Conservation (phyloP, 1,140 invertebrate species). For the Pissodes strobi region DNA sequence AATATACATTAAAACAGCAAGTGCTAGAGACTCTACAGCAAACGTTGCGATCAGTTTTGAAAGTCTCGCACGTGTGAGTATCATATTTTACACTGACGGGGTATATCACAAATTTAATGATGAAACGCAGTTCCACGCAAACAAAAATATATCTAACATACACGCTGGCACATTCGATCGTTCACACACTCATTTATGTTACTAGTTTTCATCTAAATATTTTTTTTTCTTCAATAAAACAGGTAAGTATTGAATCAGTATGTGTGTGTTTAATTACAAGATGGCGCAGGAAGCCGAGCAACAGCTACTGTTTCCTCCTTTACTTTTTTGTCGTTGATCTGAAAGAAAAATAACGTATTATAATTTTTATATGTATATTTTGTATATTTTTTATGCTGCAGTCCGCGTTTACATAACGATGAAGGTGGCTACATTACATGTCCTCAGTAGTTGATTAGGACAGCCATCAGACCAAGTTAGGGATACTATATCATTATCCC, state of each 20-base stretch:
- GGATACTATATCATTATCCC: too few species aligned
- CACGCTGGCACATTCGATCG: slow-evolving; percentile 14
- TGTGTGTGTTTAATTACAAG: slow-evolving; percentile 67
- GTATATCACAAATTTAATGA: slow-evolving; percentile 36
- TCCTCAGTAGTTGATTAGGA: too few species aligned
- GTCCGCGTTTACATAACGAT: too few species aligned
- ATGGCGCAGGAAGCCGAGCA: slow-evolving; percentile 90
- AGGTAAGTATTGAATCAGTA: slow-evolving; percentile 32
- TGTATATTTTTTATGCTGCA: too few species aligned
- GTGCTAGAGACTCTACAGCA: slow-evolving; percentile 17
- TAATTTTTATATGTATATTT: too few species aligned
- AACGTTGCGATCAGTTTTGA: slow-evolving; percentile 41
- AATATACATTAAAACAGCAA: slow-evolving; percentile 39
- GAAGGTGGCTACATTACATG: too few species aligned
- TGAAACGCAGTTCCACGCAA: slow-evolving; percentile 39
- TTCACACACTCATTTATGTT: slow-evolving; percentile 15
- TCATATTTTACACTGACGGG: slow-evolving; percentile 40
- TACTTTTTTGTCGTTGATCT: slow-evolving; percentile 95
- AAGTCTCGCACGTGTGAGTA: slow-evolving; percentile 53
- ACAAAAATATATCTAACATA: slow-evolving; percentile 22
- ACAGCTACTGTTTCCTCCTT: slow-evolving; percentile 89
- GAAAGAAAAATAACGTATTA: slow-evolving; percentile 62
- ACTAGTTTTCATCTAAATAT: slow-evolving; percentile 25
- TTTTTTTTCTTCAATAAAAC: slow-evolving; percentile 24
- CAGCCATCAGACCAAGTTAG: too few species aligned